Conservation (phyloP, 2,888 invertebrate genomes). For the Drosophila subsilvestris region DNA sequence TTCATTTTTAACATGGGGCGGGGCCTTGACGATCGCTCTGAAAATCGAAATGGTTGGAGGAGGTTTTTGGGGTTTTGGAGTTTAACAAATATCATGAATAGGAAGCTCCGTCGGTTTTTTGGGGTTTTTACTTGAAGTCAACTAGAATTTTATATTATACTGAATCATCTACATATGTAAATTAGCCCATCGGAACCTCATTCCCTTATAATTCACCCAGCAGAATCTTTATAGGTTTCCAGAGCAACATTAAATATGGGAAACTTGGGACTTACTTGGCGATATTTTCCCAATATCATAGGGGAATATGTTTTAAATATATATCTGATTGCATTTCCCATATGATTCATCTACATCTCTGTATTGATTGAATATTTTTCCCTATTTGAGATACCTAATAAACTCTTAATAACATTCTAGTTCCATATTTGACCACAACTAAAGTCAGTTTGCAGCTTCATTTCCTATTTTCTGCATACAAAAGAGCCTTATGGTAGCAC, state of each 20-base stretch:
- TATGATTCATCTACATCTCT: not conserved
- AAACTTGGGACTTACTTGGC: too few relatives aligned
- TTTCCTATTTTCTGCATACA: slow-evolving; percentile 38
- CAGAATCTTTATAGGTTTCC: too few relatives aligned
- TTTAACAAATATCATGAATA: not conserved
- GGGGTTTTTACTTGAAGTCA: not conserved
- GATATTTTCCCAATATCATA: not conserved
- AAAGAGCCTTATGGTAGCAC: slow-evolving; percentile 41
- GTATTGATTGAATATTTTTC: too few relatives aligned
- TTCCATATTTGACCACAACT: slow-evolving; percentile 21
- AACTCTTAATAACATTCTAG: slow-evolving; percentile 4
- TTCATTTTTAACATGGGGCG: slow-evolving; percentile 77
- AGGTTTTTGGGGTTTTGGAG: slow-evolving; percentile 17
- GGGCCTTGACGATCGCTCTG: slow-evolving; percentile 48
- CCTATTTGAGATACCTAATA: not conserved
- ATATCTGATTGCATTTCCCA: not conserved
- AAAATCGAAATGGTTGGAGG: slow-evolving; percentile 51
- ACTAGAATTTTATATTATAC: not conserved
- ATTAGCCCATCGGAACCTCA: not conserved
- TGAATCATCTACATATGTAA: not conserved
- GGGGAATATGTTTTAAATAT: not conserved
- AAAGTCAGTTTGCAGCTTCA: slow-evolving; percentile 25
- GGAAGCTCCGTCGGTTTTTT: slow-evolving; percentile 16
- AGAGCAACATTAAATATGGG: too few relatives aligned
- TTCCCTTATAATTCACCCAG: not conserved